Evolutionary conservation across 2,797 vertebrate species (phyloP).

Genomic region (Poeciliopsis infans): DNA sequence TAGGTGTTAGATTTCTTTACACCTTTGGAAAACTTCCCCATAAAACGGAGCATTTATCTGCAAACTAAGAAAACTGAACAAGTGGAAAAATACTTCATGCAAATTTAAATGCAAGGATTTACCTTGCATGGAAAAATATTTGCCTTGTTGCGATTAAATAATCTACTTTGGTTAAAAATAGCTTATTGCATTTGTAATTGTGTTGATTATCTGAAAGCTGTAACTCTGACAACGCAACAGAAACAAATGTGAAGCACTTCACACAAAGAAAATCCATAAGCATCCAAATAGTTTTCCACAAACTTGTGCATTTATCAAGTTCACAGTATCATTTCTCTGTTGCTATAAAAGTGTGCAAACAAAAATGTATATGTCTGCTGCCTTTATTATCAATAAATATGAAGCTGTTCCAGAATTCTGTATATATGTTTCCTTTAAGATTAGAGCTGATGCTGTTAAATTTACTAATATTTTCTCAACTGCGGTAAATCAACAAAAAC

Average conservation of each 20-base stretch:
- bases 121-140: neutral
- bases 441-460: neutral
- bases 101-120: neutral
- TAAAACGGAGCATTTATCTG: neutral
- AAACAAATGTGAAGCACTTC: neutral
- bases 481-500: conserved; percentile 29
- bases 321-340: neutral
- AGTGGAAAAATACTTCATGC: neutral
- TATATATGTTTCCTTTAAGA: neutral
- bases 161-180: neutral
- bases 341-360: neutral
- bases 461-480: conserved; percentile 43
- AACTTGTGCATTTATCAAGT: neutral
- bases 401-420: neutral
- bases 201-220: neutral
- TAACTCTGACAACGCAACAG: neutral
- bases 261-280: neutral
- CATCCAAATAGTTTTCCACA: neutral
- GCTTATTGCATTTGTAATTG: neutral
- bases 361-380: neutral
- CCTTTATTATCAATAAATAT: neutral
- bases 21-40: neutral
- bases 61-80: neutral
- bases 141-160: neutral
- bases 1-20: neutral